Evolutionary conservation across 2,113 vertebrate species (phyloP).

Genomic region (Rhinichthys klamathensis): DNA sequence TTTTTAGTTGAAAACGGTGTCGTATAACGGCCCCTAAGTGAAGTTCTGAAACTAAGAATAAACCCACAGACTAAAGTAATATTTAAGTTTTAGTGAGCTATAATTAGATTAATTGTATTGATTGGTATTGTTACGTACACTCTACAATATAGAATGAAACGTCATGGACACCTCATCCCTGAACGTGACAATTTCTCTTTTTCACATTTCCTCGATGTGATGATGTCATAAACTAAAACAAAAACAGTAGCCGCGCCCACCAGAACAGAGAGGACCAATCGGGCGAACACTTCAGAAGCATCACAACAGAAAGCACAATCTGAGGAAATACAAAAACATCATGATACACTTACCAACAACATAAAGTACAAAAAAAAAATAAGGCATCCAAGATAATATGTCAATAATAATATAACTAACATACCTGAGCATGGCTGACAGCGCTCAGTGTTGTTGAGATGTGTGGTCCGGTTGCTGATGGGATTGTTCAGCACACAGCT

Average conservation of each 20-base stretch:
- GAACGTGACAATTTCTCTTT: not conserved
- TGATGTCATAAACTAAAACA: conserved; percentile 1
- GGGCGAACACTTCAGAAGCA: not conserved
- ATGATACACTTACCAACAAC: not conserved
- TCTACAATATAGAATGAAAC: not conserved
- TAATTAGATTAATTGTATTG: too few relatives aligned
- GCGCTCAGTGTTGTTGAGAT: not conserved
- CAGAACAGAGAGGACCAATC: not conserved
- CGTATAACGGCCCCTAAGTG: too few relatives aligned
- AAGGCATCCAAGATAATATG: too few relatives aligned
- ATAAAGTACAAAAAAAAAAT: not conserved
- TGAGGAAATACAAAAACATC: not conserved
- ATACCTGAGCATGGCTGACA: conserved; percentile 6
- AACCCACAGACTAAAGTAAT: too few relatives aligned
- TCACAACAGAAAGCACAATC: not conserved
- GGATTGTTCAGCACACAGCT: not conserved
- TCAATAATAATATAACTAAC: not conserved
- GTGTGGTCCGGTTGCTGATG: not conserved
- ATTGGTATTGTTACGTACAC: not conserved
- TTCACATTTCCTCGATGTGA: not conserved
- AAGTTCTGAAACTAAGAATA: too few relatives aligned
- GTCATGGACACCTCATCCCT: not conserved
- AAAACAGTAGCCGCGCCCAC: not conserved
- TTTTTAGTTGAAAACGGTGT: too few relatives aligned
- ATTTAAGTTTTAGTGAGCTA: too few relatives aligned